These are phyloP conservation scores for Drosophila phalerata DNA, from an alignment of 2,888 invertebrate species.

Conservation along the genomic window DNA sequence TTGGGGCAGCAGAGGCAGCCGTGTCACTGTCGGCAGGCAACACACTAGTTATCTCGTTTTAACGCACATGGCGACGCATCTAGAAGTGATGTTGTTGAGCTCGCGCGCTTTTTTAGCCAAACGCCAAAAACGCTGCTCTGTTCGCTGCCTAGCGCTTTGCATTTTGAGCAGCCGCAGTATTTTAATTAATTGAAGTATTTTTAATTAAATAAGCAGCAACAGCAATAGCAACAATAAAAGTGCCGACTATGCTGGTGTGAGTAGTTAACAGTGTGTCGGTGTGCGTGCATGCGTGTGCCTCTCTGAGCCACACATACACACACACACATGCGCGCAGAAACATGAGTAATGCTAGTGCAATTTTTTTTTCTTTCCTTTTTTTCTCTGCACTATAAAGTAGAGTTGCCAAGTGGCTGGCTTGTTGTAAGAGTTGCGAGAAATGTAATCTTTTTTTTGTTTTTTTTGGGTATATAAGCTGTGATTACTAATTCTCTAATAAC, in stretches of 20 bases:
- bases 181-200: conserved; percentile 79
- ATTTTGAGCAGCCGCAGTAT: conserved; percentile 53
- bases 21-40: conserved; percentile 33
- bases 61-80: conserved; percentile 58
- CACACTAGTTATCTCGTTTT: conserved; percentile 74
- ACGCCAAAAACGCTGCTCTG: conserved; percentile 38
- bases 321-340: conserved; percentile 70
- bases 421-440: conserved; percentile 23
- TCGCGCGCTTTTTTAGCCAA: conserved; percentile 74
- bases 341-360: conserved; percentile 66
- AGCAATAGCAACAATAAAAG: conserved; percentile 60
- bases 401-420: conserved; percentile 62
- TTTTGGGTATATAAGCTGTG: background rate
- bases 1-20: conserved; percentile 37
- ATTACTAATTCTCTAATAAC: conserved; percentile 37
- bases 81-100: conserved; percentile 22
- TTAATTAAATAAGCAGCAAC: conserved; percentile 72
- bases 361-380: conserved; percentile 47
- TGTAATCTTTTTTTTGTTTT: conserved; percentile 7
- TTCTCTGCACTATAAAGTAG: conserved; percentile 56
- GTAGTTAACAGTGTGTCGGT: conserved; percentile 49
- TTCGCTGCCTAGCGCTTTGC: conserved; percentile 31
- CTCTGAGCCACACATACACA: conserved; percentile 40
- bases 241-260: conserved; percentile 46
- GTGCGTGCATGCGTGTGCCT: conserved; percentile 57